These are phyloP conservation scores for Pollenia amentaria DNA, from an alignment of 2,888 invertebrate genomes.

Conservation along the genomic window DNA sequence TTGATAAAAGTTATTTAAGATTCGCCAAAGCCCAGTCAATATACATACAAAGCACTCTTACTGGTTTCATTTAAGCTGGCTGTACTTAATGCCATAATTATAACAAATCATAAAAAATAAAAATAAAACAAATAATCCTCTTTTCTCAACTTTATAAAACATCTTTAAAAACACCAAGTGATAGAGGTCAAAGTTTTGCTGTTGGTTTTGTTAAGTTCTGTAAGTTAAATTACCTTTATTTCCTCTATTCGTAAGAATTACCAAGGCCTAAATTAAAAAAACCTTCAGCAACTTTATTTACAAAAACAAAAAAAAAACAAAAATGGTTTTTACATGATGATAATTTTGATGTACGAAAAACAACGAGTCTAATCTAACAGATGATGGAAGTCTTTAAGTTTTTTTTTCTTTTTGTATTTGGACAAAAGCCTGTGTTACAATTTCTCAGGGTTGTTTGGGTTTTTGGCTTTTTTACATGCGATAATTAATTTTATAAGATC, in stretches of 20 bases:
- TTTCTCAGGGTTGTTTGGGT: not conserved
- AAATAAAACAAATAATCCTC: not conserved
- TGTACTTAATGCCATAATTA: not conserved
- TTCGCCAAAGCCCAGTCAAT: too few species aligned
- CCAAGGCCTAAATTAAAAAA: slow-evolving; percentile 15
- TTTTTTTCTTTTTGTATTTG: not conserved
- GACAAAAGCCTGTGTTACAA: slow-evolving; percentile 1
- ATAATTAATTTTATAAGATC: too few species aligned
- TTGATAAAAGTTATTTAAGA: too few species aligned
- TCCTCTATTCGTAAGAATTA: not conserved
- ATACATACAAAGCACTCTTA: not conserved
- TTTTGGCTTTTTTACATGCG: not conserved
- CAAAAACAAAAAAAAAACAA: too few species aligned
- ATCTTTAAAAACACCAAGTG: not conserved
- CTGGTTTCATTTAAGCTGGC: not conserved
- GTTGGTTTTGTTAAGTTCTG: not conserved
- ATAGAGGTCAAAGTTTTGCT: not conserved
- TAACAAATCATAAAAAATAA: not conserved
- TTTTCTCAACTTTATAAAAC: slow-evolving; percentile 3
- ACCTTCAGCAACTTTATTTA: slow-evolving; percentile 2
- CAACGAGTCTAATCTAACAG: not conserved
- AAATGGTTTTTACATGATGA: not conserved
- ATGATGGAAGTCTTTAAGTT: slow-evolving; percentile 1
- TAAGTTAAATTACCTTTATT: slow-evolving; percentile 1
- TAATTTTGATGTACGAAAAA: not conserved